phyloP scores from a whole-genome alignment of 2,888 invertebrate genomes.

The Drepana falcataria region DNA sequence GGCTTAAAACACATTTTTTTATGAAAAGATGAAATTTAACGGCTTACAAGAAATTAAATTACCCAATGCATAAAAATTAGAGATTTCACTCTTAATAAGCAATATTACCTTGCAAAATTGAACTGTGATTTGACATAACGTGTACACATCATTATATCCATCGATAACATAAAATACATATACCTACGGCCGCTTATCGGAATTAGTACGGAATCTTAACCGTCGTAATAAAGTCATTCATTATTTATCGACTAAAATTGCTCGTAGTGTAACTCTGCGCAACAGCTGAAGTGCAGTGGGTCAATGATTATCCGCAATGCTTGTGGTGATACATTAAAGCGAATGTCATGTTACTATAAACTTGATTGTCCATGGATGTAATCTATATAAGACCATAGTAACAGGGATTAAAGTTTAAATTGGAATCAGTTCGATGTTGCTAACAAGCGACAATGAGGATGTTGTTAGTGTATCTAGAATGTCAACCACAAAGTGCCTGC shows the following conservation, averaged over 20 bases:
- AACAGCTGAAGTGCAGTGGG: slow-evolving; percentile 21
- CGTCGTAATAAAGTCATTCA: slow-evolving; percentile 28
- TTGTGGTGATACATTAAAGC: background rate
- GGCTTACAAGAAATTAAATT: no score
- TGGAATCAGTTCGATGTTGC: background rate
- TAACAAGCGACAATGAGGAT: background rate
- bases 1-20: no score
- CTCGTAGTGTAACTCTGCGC: slow-evolving; percentile 1
- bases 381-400: background rate
- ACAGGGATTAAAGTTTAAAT: background rate
- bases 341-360: background rate
- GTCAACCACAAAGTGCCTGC: background rate
- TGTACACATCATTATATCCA: no score
- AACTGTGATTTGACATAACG: no score
- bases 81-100: no score
- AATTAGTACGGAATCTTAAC: background rate
- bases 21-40: no score
- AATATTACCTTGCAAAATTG: no score
- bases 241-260: slow-evolving; percentile 30
- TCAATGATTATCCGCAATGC: slow-evolving; percentile 29
- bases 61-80: no score
- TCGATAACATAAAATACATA: no score
- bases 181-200: background rate
- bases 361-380: background rate
- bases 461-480: background rate